Evolutionary conservation across 2,888 invertebrate species (phyloP).

Genomic region (Leptinotarsa rubiginosa): DNA sequence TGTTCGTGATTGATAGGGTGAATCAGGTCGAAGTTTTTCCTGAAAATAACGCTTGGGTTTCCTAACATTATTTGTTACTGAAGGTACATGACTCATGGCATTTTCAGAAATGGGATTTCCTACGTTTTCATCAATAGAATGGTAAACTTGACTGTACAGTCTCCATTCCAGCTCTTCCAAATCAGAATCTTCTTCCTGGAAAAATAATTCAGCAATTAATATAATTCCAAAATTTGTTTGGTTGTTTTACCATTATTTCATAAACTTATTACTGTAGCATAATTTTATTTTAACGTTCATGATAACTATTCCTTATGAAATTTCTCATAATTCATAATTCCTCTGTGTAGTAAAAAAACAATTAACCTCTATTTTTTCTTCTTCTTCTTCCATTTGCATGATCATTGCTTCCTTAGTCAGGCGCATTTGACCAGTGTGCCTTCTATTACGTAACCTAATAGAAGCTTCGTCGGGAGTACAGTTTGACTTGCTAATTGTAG

Average conservation of each 20-base stretch:
- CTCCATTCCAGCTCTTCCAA: constrained; percentile 60
- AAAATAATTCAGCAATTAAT: not conserved
- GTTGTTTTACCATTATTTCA: constrained; percentile 7
- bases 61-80: not conserved
- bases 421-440: no score
- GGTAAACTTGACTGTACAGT: constrained; percentile 61
- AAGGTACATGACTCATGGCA: not conserved
- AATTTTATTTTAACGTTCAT: not conserved
- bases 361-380: no score
- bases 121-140: constrained; percentile 47
- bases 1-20: not conserved
- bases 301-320: not conserved
- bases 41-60: constrained; percentile 31
- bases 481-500: no score
- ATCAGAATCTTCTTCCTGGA: constrained; percentile 49
- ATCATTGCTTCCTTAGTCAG: no score
- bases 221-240: not conserved
- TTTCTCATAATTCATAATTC: no score
- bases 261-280: not conserved
- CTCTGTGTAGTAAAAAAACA: no score
- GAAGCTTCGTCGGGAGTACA: no score
- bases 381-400: no score
- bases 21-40: not conserved
- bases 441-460: no score
- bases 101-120: constrained; percentile 20